Evolutionary conservation across 2,113 vertebrate species (phyloP).

Genomic region (Xiphorhynchus elegans): DNA sequence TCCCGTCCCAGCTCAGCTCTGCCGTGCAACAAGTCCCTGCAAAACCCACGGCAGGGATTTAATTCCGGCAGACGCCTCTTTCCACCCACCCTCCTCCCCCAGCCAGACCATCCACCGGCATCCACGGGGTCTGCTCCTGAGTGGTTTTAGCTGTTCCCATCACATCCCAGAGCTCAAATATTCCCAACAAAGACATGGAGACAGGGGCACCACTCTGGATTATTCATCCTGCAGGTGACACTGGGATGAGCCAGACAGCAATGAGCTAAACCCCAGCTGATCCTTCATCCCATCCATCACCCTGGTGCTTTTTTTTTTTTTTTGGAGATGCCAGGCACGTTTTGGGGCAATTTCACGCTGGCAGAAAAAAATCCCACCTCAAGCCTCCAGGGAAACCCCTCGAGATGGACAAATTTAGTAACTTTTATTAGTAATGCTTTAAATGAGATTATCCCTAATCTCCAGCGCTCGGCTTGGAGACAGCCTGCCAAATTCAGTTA

Average conservation of each 20-base stretch:
- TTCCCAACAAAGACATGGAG: constrained; percentile 52
- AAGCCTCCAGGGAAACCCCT: background rate
- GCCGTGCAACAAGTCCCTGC: accelerated
- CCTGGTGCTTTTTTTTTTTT: accelerated
- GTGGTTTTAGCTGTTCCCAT: constrained; percentile 39
- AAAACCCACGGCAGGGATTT: background rate
- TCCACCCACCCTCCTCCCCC: background rate
- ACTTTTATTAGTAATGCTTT: background rate
- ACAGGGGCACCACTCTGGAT: constrained; percentile 1
- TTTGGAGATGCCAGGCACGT: background rate
- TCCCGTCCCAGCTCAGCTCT: background rate
- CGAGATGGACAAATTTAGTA: background rate
- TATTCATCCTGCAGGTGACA: background rate
- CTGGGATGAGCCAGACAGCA: accelerated
- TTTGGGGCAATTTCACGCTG: background rate
- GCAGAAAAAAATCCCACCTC: background rate
- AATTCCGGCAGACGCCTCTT: background rate
- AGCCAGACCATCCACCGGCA: background rate
- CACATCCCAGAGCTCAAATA: constrained; percentile 24
- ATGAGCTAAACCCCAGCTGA: accelerated
- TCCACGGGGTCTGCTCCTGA: background rate
- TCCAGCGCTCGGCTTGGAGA: background rate
- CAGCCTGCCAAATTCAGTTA: background rate
- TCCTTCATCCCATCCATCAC: background rate
- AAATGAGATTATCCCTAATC: constrained; percentile 12